phyloP scores from a whole-genome alignment of 2,113 vertebrate genomes.

The Suricata suricatta region DNA sequence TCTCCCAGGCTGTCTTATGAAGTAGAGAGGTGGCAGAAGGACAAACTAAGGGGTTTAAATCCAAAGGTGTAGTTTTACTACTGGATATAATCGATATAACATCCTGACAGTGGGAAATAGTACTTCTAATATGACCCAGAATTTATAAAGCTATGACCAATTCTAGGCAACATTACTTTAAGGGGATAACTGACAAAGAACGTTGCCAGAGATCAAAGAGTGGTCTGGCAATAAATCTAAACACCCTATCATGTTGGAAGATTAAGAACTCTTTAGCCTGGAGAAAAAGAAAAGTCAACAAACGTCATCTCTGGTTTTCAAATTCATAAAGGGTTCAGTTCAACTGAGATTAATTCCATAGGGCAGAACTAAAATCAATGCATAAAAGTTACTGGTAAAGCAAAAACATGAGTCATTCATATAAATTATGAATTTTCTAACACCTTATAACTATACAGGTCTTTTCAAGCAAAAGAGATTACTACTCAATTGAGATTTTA shows the following conservation, averaged over 20 bases:
- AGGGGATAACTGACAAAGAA: neutral
- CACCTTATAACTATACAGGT: neutral
- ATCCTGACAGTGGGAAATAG: neutral
- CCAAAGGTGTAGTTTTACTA: neutral
- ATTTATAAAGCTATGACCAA: slow-evolving; percentile 10
- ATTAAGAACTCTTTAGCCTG: neutral
- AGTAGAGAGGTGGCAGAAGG: neutral
- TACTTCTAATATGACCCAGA: neutral
- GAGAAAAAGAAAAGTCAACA: neutral
- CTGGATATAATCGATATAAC: neutral
- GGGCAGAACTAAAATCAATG: neutral
- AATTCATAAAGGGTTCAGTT: neutral
- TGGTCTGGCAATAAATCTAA: neutral
- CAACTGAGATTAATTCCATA: neutral
- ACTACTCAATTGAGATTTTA: neutral
- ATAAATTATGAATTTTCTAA: neutral
- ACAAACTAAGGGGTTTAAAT: neutral
- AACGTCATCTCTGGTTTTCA: neutral
- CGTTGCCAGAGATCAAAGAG: neutral
- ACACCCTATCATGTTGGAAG: neutral
- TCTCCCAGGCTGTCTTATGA: neutral
- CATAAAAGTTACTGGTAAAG: neutral
- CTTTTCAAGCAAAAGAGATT: neutral
- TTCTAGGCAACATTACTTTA: neutral
- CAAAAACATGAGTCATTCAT: neutral